phyloP scores from a whole-genome alignment of 2,113 vertebrate genomes.

The Columbina picui region DNA sequence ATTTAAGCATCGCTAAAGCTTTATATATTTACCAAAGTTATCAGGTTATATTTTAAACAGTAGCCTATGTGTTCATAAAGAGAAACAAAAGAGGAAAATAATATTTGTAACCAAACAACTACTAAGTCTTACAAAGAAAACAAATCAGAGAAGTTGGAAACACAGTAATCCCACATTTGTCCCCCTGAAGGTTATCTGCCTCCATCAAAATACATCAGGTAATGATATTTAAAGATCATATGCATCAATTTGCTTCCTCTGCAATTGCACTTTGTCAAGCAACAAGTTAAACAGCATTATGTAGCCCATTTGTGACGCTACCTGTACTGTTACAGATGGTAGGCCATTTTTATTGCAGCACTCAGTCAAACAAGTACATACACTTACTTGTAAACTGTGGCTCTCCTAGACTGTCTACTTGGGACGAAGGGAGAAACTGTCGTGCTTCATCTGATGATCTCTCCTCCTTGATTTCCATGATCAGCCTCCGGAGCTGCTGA shows the following conservation, averaged over 20 bases:
- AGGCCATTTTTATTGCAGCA: background rate
- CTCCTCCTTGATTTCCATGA: slow-evolving; percentile 84
- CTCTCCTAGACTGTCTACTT: slow-evolving; percentile 53
- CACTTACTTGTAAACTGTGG: slow-evolving; percentile 78
- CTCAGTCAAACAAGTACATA: background rate
- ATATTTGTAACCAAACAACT: background rate
- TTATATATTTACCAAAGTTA: background rate
- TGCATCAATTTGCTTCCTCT: background rate
- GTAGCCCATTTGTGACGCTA: background rate
- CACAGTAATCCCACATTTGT: background rate
- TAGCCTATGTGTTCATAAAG: background rate
- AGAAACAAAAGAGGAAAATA: background rate
- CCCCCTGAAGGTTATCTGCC: background rate
- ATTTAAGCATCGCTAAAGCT: background rate
- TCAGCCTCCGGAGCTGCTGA: slow-evolving; percentile 33
- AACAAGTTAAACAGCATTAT: background rate
- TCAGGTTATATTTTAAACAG: background rate
- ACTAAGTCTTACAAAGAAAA: background rate
- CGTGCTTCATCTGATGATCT: slow-evolving; percentile 69
- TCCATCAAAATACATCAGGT: background rate
- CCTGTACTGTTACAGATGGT: background rate
- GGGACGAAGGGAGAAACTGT: slow-evolving; percentile 73
- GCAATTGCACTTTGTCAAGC: background rate
- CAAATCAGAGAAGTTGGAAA: background rate
- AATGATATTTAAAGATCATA: background rate